Evolutionary conservation across 2,113 vertebrate species (phyloP).

Genomic region (Tyrannus savana): DNA sequence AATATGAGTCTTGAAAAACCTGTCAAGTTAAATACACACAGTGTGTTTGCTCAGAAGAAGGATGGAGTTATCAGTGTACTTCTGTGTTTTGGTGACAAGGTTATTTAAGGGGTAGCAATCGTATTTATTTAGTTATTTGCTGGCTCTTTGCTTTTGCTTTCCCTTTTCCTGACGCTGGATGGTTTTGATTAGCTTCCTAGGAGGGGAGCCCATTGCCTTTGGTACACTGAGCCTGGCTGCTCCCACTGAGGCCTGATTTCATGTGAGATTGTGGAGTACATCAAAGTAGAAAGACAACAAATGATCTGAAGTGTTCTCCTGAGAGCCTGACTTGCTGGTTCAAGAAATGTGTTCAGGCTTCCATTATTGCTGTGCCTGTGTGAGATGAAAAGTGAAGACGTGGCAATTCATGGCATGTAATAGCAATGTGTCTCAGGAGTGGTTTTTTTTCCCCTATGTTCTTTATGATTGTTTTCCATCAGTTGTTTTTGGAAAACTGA

Average conservation of each 20-base stretch:
- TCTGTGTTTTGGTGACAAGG: conserved; percentile 9
- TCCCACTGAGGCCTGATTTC: conserved; percentile 8
- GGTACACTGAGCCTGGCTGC: neutral
- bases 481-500: neutral
- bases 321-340: neutral
- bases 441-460: rapidly evolving
- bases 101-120: neutral
- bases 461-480: neutral
- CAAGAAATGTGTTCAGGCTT: neutral
- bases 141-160: neutral
- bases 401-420: neutral
- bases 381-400: neutral
- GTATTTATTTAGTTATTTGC: conserved; percentile 25
- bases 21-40: neutral
- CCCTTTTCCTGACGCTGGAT: neutral
- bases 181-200: conserved; percentile 44
- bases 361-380: neutral
- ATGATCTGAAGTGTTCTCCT: neutral
- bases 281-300: conserved; percentile 22
- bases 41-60: conserved; percentile 3
- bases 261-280: neutral
- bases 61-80: conserved; percentile 5
- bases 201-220: neutral
- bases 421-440: neutral
- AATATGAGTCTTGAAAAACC: conserved; percentile 43